Conservation (phyloP, 2,113 vertebrate species). For the Arvicanthis niloticus region DNA sequence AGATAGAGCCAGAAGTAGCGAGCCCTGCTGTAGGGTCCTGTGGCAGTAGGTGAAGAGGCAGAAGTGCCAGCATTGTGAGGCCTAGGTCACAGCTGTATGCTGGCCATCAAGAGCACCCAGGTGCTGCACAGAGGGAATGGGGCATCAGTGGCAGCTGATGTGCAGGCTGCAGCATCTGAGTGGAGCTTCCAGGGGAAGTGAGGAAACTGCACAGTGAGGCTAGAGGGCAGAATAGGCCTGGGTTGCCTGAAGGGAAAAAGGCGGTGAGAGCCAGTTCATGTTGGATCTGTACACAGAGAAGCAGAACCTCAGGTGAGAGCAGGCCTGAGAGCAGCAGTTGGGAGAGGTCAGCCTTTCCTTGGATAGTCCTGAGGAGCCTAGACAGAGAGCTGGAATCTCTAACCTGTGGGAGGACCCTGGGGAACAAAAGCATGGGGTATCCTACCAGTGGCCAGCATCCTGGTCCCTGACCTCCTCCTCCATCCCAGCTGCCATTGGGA, state of each 20-base stretch:
- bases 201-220: neutral
- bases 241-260: neutral
- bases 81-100: neutral
- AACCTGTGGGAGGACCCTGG: neutral
- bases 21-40: rapidly evolving
- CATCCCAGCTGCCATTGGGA: neutral
- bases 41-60: neutral
- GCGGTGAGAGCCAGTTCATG: neutral
- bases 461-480: neutral
- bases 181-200: neutral
- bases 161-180: rapidly evolving
- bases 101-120: neutral
- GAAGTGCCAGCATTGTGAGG: neutral
- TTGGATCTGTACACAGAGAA: neutral
- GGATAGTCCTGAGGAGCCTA: neutral
- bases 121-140: rapidly evolving
- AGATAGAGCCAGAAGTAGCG: neutral
- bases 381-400: neutral
- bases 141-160: too few species aligned
- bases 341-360: neutral
- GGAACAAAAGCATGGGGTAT: neutral
- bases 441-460: rapidly evolving
- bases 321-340: neutral
- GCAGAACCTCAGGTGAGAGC: neutral
- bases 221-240: neutral